Evolutionary conservation across 2,888 invertebrate genomes (phyloP), one percentile per base, ranked within the genome.

Genomic region (Rosalia funebris): DNA sequence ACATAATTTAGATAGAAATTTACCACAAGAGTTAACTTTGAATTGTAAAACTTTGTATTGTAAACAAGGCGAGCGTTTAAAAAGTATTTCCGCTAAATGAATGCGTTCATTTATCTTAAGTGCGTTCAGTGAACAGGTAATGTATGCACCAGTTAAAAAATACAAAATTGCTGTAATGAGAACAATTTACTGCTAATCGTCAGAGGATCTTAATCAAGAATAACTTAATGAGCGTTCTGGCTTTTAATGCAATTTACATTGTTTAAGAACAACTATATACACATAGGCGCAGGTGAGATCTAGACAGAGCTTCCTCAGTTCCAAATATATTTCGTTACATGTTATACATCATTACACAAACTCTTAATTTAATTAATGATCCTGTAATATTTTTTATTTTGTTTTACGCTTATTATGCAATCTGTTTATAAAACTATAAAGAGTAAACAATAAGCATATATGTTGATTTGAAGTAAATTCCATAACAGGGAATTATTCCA

Each of bases 171-270:
- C 81, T 73, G 75, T 82, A 82, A 82, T 82, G 81, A 82, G 82
- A 82, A 82, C 82, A 82, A 81, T 82, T 82, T 82, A 82, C 80
- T 80, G 81, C 81, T 82, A 82, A 82, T 82, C 82, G 80, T 78
- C 77, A 71, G 75, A 74, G 80, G 81, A 82, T 82, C 82, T 82
- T 81, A 79, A 81, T 81, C 81, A 80, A 79, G 80, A 80, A 80
- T 79, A 79, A 79, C 75, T 80, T 82, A 82, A 82, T 81, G 81
- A 81, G 80, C 76, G 61, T 77, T 72, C 70, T 70, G 71, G 66
- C 69, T 75, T 77, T 79, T 74, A 75, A 75, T 71, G 66, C 62
- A 74, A 78, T 78, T 79, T 78, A 70, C 77, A 78, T 79, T 72
- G 71, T 71, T 71, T 66, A 62, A 61, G 42, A 41, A 41, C 4